Base-by-base conservation (phyloP, 2,113 vertebrate species). In the Xiphophorus hellerii region DNA sequence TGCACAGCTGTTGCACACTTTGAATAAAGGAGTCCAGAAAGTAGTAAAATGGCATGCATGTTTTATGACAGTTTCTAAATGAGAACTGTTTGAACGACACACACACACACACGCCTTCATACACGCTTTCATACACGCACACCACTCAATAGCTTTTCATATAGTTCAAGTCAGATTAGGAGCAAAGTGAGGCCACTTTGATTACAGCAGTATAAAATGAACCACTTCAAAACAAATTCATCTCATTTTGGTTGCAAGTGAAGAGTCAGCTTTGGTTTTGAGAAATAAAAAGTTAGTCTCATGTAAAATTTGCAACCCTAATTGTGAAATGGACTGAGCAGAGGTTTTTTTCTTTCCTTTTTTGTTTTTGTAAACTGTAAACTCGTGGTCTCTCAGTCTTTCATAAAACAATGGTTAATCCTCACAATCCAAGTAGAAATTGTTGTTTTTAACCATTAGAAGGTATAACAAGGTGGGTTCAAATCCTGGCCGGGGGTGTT, bases 241-340 rank as follows among this genome's bases (percentile, higher is more conserved):
- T 77, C 81, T 89, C 90, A 90, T 93, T 93, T 87, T 83, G 78
- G 83, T 87, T 87, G 83, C 82, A 93, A 93, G 93, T 94, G 84
- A 93, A 93, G 92, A 88, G 90, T 89, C 83, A 62, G 76, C 80
- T 81, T 74, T 83, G 82, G 78, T 88, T 84, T 82, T 25, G 80
- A 84, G 87, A 80, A 69, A 75, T 58, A 66, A 82, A 84, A 65
- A 76, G 71, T 73, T 79, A 64, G 58, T 70, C 42, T 64, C 63
- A n/a, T 72, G 29, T 80, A 69, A 62, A 61, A 31, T 42, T 27
- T 69, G 30, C 42, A 27, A 77, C 48, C 27, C 71, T 22, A 48
- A 35, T 69, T 69, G 78, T 62, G 3, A 69, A 79, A 82, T 77
- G 54, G 64, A 58, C 67, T 71, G 17, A 20, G 44, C 62, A 61